Evolutionary conservation across 2,888 invertebrate species (phyloP).

Genomic region (Drosophila setosimentum): DNA sequence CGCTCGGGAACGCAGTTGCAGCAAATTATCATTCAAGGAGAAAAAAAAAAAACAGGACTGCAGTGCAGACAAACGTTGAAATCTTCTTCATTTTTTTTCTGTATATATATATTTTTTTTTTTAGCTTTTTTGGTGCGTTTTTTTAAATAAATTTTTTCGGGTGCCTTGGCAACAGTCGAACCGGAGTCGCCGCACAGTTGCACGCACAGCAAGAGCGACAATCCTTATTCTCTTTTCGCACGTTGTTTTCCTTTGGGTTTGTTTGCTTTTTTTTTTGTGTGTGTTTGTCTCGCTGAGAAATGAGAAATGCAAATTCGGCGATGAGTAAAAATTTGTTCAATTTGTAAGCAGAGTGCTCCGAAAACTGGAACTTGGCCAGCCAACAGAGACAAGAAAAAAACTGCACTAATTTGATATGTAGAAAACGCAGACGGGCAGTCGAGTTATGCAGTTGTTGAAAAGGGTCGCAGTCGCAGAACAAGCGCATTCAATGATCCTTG

Average conservation of each 20-base stretch:
- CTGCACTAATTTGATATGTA: slow-evolving; percentile 73
- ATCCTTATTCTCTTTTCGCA: slow-evolving; percentile 54
- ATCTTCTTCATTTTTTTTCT: slow-evolving; percentile 27
- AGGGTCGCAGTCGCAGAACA: slow-evolving; percentile 21
- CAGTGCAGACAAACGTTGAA: slow-evolving; percentile 53
- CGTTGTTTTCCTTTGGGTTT: slow-evolving; percentile 9
- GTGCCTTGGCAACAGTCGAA: slow-evolving; percentile 51
- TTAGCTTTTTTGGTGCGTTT: slow-evolving; percentile 32
- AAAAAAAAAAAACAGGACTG: slow-evolving; percentile 22
- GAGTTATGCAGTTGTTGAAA: slow-evolving; percentile 45
- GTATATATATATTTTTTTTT: background rate
- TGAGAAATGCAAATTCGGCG: slow-evolving; percentile 78
- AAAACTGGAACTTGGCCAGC: slow-evolving; percentile 44
- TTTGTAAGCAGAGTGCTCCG: slow-evolving; percentile 60
- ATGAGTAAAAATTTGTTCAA: slow-evolving; percentile 58
- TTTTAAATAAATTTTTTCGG: slow-evolving; percentile 60
- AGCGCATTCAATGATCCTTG: slow-evolving; percentile 1
- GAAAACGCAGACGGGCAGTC: slow-evolving; percentile 22
- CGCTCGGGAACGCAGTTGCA: slow-evolving; percentile 59
- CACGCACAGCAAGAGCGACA: slow-evolving; percentile 37
- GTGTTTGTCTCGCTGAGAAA: slow-evolving; percentile 25
- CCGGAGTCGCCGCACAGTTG: slow-evolving; percentile 11
- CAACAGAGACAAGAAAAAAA: slow-evolving; percentile 43
- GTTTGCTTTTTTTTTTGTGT: slow-evolving; percentile 11
- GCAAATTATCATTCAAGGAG: slow-evolving; percentile 35